Evolutionary conservation across 2,888 invertebrate species (phyloP).

Genomic region (Caenorhabditis sp.): DNA sequence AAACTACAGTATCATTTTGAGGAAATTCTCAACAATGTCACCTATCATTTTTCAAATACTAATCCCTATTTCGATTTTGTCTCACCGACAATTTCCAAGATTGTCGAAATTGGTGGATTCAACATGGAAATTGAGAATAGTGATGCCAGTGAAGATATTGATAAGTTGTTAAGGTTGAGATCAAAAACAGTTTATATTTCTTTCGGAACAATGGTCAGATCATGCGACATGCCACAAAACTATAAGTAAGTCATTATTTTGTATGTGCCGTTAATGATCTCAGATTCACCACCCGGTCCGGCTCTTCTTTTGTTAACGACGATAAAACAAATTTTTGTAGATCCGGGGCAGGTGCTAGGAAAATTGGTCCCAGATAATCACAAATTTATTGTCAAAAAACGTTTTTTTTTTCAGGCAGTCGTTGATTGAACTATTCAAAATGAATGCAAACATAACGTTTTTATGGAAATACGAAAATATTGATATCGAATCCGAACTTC

Average conservation of each 20-base stretch:
- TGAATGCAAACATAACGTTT: constrained; percentile 22
- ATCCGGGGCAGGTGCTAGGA: too few species aligned
- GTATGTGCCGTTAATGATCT: too few species aligned
- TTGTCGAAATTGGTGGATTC: constrained; percentile 36
- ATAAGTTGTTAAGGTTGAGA: constrained; percentile 10
- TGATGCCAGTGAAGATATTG: constrained; percentile 5
- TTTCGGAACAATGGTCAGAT: constrained; percentile 26
- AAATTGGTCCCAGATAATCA: too few species aligned
- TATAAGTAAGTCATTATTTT: constrained; percentile 9
- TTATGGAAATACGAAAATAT: constrained; percentile 33
- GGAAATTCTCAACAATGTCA: constrained; percentile 24
- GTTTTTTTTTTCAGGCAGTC: background rate
- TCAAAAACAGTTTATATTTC: constrained; percentile 22
- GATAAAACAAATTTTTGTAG: too few species aligned
- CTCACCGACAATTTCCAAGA: constrained; percentile 28
- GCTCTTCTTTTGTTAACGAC: too few species aligned
- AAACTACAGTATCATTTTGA: too few species aligned
- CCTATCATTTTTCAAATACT: constrained; percentile 37
- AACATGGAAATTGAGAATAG: background rate
- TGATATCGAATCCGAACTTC: constrained; percentile 14
- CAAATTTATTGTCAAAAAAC: too few species aligned
- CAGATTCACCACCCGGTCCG: too few species aligned
- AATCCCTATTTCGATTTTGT: constrained; percentile 40
- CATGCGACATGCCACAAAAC: constrained; percentile 12
- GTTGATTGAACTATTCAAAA: constrained; percentile 21